Evolutionary conservation across 1,140 invertebrate genomes (phyloP).

Genomic region (Diabrotica undecimpunctata): DNA sequence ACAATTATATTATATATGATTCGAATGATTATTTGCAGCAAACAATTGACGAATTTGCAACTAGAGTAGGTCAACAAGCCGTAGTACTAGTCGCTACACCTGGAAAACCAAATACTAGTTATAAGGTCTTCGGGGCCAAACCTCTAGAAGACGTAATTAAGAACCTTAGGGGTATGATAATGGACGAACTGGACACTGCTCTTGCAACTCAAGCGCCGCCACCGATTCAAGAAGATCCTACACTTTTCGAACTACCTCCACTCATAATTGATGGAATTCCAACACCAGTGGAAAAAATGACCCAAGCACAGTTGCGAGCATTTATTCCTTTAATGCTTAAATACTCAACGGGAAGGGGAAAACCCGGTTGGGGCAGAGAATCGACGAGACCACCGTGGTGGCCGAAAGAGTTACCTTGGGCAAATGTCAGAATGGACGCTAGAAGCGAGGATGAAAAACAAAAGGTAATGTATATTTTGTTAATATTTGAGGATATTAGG

Average conservation of each 20-base stretch:
- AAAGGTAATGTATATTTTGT: constrained; percentile 62
- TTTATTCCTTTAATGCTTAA: constrained; percentile 98
- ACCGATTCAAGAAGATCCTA: constrained; percentile 85
- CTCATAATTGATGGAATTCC: constrained; percentile 96
- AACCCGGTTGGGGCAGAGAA: constrained; percentile 95
- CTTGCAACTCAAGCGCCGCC: constrained; percentile 92
- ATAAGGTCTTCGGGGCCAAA: constrained; percentile 96
- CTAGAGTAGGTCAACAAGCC: constrained; percentile 95
- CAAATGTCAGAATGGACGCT: constrained; percentile 96
- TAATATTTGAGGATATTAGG: too few species aligned
- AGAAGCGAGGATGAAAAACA: constrained; percentile 94
- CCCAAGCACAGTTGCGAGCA: constrained; percentile 91
- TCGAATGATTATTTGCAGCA: constrained; percentile 57
- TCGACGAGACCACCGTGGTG: constrained; percentile 95
- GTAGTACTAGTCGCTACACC: constrained; percentile 93
- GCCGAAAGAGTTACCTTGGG: constrained; percentile 96
- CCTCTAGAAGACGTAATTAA: constrained; percentile 94
- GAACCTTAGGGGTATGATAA: constrained; percentile 83
- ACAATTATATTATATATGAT: too few species aligned
- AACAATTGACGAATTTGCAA: constrained; percentile 97
- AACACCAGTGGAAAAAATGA: constrained; percentile 98
- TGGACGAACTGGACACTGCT: constrained; percentile 91
- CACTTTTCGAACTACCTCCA: constrained; percentile 90
- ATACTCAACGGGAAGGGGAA: constrained; percentile 93
- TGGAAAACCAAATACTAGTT: constrained; percentile 92